Percentiles rank a stretch among this genome's conserved stretches.
phyloP scores from a whole-genome alignment of 2,888 invertebrate genomes.

The Serripes groenlandicus region DNA sequence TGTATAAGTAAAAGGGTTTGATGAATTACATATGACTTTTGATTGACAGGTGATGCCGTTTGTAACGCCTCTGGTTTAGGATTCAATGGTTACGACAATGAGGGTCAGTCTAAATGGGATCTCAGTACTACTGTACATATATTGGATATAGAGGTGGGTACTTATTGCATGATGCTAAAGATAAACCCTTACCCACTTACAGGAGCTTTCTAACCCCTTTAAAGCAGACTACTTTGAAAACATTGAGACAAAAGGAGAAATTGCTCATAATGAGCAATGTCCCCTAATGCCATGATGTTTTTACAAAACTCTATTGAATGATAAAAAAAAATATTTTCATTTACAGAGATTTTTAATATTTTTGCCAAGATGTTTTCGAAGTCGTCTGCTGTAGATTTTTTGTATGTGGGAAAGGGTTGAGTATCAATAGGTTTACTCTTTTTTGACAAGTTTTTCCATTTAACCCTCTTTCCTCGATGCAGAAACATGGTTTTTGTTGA shows the following conservation, averaged over 20 bases:
- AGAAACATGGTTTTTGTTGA: no score
- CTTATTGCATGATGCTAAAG: background rate
- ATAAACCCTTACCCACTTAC: background rate
- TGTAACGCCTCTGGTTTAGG: conserved; percentile 98
- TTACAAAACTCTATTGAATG: background rate
- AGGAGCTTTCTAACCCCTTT: background rate
- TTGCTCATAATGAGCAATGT: background rate
- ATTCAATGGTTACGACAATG: conserved; percentile 91
- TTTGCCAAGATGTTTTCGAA: no score
- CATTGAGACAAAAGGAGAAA: background rate
- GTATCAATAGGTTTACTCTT: no score
- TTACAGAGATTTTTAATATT: background rate
- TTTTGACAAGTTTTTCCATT: no score
- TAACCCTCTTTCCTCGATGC: background rate
- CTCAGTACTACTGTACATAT: conserved; percentile 96
- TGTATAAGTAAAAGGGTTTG: background rate
- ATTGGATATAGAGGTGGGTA: conserved; percentile 93
- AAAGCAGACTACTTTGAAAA: background rate
- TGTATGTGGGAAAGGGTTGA: background rate
- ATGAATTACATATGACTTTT: background rate
- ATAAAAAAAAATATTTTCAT: background rate
- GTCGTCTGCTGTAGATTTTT: background rate
- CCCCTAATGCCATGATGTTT: background rate
- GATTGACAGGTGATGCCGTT: conserved; percentile 92
- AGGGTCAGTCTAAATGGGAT: conserved; percentile 94